Evolutionary conservation across 2,797 vertebrate species (phyloP).

Genomic region (Enteromius fasciolatus): DNA sequence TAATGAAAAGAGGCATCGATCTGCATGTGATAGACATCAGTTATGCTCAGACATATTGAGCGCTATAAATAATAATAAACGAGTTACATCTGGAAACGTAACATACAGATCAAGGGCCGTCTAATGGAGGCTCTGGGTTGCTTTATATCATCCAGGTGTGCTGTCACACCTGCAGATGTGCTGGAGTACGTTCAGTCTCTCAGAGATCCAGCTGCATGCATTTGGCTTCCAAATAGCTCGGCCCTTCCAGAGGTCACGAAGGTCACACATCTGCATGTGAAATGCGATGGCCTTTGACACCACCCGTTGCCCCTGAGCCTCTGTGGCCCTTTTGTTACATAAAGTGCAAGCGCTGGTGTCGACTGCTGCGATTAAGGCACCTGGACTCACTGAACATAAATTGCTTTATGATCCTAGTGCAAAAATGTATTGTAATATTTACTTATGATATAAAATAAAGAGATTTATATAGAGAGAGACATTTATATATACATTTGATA

Average conservation of each 20-base stretch:
- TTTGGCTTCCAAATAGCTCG: conserved; percentile 48
- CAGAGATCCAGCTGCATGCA: conserved; percentile 34
- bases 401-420: not conserved
- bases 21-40: not conserved
- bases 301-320: conserved; percentile 71
- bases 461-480: not conserved
- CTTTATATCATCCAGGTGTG: conserved; percentile 18
- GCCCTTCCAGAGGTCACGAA: conserved; percentile 69
- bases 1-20: not conserved
- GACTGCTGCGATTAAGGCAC: conserved; percentile 65
- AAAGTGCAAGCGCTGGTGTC: conserved; percentile 77
- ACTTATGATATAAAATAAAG: not conserved
- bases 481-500: not conserved
- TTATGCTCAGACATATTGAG: not conserved
- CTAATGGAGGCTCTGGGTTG: not conserved
- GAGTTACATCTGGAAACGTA: conserved; percentile 2
- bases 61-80: not conserved
- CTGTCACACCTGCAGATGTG: conserved; percentile 39
- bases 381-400: conserved; percentile 2
- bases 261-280: conserved; percentile 84
- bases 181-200: not conserved
- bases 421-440: not conserved
- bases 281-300: conserved; percentile 81
- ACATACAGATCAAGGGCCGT: not conserved
- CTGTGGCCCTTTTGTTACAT: conserved; percentile 77